Percentiles rank a stretch among this genome's conserved stretches.
These are phyloP conservation scores for Heliothis subflexa DNA, from an alignment of 1,140 invertebrate species.

Conservation along the genomic window DNA sequence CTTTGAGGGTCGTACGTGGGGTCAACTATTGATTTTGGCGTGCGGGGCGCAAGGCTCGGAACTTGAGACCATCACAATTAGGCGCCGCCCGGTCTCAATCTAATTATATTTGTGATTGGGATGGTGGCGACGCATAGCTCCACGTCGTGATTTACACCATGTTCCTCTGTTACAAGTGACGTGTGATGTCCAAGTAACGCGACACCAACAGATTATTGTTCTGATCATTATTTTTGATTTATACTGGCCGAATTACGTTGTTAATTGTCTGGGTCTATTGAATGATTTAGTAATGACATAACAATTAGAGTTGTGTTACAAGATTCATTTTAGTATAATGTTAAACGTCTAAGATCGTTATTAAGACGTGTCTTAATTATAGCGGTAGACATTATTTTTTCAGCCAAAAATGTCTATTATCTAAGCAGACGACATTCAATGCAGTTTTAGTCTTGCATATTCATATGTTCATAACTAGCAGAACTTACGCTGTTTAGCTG, in stretches of 20 bases:
- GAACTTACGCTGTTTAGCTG: no score
- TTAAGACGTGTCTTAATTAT: no score
- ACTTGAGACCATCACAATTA: conserved; percentile 84
- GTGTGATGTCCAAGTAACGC: conserved; percentile 42
- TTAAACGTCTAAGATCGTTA: no score
- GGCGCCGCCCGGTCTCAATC: conserved; percentile 76
- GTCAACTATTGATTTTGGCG: conserved; percentile 79
- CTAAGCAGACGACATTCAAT: no score
- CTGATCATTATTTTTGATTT: conserved; percentile 19
- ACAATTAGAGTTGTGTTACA: background rate
- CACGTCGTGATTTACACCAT: conserved; percentile 47
- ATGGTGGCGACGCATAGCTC: conserved; percentile 57
- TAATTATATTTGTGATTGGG: conserved; percentile 85
- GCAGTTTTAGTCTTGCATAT: no score
- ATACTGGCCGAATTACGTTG: background rate
- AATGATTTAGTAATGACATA: conserved; percentile 10
- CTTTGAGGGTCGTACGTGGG: conserved; percentile 59
- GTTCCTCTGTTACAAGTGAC: conserved; percentile 43
- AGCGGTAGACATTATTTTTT: no score
- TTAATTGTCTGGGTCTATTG: background rate
- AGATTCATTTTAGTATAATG: background rate
- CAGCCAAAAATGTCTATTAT: no score
- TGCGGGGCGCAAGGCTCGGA: conserved; percentile 68
- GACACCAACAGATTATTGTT: conserved; percentile 35
- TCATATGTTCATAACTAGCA: no score